Evolutionary conservation across 2,113 vertebrate genomes (phyloP).

Genomic region (Centropristis striata): DNA sequence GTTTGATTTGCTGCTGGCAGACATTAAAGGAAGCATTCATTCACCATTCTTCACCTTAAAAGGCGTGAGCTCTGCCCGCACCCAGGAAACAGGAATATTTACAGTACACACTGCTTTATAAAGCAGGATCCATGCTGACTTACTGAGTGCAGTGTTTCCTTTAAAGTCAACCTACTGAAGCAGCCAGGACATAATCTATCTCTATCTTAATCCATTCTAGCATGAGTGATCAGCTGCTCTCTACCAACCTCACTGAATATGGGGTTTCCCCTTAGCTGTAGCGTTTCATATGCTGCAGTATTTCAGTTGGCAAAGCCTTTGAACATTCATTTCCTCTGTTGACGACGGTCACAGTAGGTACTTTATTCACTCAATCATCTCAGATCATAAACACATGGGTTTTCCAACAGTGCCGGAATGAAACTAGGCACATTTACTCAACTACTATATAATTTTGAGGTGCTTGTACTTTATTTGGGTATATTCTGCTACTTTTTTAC

Average conservation of each 20-base stretch:
- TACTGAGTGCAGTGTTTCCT: conserved; percentile 36
- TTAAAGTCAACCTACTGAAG: conserved; percentile 43
- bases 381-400: conserved; percentile 6
- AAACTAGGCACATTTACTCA: too few relatives aligned
- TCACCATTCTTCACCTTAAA: conserved; percentile 46
- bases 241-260: conserved; percentile 37
- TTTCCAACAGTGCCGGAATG: too few relatives aligned
- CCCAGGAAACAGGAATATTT: conserved; percentile 57
- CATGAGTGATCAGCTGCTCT: conserved; percentile 36
- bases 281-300: conserved; percentile 32
- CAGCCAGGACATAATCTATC: conserved; percentile 38
- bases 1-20: conserved; percentile 34
- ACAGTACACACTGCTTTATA: conserved; percentile 51
- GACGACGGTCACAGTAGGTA: conserved; percentile 36
- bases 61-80: conserved; percentile 24
- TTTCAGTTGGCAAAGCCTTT: conserved; percentile 55
- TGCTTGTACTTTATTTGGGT: too few relatives aligned
- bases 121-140: conserved; percentile 38
- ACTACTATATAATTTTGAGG: too few relatives aligned
- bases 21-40: conserved; percentile 5
- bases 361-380: conserved; percentile 50
- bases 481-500: too few relatives aligned
- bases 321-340: conserved; percentile 61
- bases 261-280: conserved; percentile 21
- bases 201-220: conserved; percentile 21